Conservation (phyloP, 2,113 vertebrate species). For the Cyprinodon brontotheroides region DNA sequence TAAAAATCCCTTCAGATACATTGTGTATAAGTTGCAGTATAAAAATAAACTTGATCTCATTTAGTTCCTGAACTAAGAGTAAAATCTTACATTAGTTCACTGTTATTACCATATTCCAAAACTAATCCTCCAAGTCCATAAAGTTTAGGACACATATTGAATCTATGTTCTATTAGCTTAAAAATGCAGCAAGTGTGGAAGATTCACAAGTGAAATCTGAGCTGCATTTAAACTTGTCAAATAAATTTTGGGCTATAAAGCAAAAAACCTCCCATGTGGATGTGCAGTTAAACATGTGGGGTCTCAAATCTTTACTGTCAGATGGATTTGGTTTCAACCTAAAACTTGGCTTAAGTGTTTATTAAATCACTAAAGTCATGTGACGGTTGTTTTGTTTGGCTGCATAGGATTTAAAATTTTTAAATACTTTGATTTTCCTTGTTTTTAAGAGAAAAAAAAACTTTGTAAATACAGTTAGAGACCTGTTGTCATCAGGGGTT, state of each 20-base stretch:
- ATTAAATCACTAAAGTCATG: slow-evolving; percentile 29
- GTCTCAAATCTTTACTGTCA: slow-evolving; percentile 71
- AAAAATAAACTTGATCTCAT: too few species aligned
- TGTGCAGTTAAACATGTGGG: slow-evolving; percentile 74
- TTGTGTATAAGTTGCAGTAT: too few species aligned
- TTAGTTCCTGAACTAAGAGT: too few species aligned
- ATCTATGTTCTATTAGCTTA: slow-evolving; percentile 36
- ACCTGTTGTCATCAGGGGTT: slow-evolving; percentile 67
- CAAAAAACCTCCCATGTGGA: slow-evolving; percentile 75
- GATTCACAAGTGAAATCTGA: slow-evolving; percentile 76
- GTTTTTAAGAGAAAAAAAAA: slow-evolving; percentile 1
- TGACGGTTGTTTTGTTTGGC: not conserved
- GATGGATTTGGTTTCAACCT: slow-evolving; percentile 45
- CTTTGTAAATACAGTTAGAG: slow-evolving; percentile 15
- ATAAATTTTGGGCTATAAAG: slow-evolving; percentile 77
- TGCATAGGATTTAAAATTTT: slow-evolving; percentile 5
- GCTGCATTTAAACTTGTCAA: slow-evolving; percentile 71
- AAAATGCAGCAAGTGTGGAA: slow-evolving; percentile 59
- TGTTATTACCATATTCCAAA: too few species aligned
- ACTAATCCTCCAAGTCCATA: not conserved
- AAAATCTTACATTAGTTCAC: too few species aligned
- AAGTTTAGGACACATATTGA: slow-evolving; percentile 10
- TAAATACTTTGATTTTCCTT: not conserved
- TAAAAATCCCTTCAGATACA: too few species aligned
- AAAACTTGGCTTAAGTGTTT: slow-evolving; percentile 38